These are phyloP conservation scores for Nyctibius grandis DNA, from an alignment of 2,797 vertebrate species.

Conservation along the genomic window DNA sequence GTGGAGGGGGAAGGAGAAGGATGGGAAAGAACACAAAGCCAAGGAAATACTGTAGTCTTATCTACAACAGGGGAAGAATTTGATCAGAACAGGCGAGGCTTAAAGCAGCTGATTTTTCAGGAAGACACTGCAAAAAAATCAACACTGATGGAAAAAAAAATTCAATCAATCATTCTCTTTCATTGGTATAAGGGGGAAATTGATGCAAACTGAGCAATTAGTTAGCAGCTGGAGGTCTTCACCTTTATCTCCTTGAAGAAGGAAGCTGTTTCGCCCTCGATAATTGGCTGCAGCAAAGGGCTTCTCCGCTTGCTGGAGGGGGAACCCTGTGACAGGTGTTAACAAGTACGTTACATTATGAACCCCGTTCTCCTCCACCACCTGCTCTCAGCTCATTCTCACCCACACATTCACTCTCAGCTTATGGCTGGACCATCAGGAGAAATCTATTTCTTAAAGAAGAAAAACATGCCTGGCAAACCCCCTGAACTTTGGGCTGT, in stretches of 20 bases:
- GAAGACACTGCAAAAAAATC: slow-evolving; percentile 50
- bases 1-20: neutral
- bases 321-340: slow-evolving; percentile 91
- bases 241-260: slow-evolving; percentile 99
- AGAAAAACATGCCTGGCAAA: neutral
- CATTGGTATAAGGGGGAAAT: slow-evolving; percentile 24
- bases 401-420: slow-evolving; percentile 10
- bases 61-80: neutral
- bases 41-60: slow-evolving; percentile 6
- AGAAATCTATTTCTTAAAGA: neutral
- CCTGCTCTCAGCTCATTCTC: slow-evolving; percentile 50
- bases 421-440: neutral
- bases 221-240: slow-evolving; percentile 80
- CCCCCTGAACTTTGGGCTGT: neutral
- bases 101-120: slow-evolving; percentile 60
- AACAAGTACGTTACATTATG: slow-evolving; percentile 78
- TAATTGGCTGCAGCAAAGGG: slow-evolving; percentile 98
- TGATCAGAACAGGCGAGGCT: slow-evolving; percentile 1
- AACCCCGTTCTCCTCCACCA: slow-evolving; percentile 46
- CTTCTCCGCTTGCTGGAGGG: slow-evolving; percentile 99
- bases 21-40: slow-evolving; percentile 16
- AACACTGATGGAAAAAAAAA: neutral
- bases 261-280: slow-evolving; percentile 97
- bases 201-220: slow-evolving; percentile 65
- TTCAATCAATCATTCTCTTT: slow-evolving; percentile 27